Evolutionary conservation across 2,113 vertebrate species (phyloP), one percentile per base, ranked within the genome.

Genomic region (Tilapia sparmanii): DNA sequence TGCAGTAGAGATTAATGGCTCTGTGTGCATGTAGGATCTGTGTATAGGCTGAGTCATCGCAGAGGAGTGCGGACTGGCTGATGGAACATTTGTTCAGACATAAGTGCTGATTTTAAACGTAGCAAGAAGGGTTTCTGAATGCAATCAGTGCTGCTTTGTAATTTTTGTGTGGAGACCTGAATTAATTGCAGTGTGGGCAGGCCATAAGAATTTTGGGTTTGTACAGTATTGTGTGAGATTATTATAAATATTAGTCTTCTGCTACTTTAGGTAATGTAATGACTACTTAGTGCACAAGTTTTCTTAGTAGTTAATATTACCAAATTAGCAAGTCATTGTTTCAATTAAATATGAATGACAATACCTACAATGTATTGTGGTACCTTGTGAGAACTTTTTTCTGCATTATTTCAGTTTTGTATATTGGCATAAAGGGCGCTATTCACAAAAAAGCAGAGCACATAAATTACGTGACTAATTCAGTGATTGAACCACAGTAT

Each of bases 1-100:
- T 35, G 11, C 68, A 40, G 66, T 55, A 6, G 71, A 91, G 85
- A 92, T 91, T 50, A 94, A 93, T 90, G 88, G 80, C 80, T 91
- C 76, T 4, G 52, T 59, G 82, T 52, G 35, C 26, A 81, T 61
- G 18, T 35, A 61, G 80, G 73, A 88, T 86, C 55, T 88, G 24
- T 78, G 73, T 82, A 26, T 50, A 63, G 81, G 35, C 59, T 85
- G 88, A 89, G 82, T 87, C 91, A 92, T 81, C 53, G n/a, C 80
- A 35, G 55, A 80, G 80, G 31, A 89, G 61, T 42, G 33, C 29
- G 2, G 80, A 88, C 86, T 31, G 52, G 83, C n/a, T 86, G 83
- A 80, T 53, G 80, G 73, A 86, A 76, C 82, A 53, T 86, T 90
- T 86, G 81, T 71, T 90, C 63, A 90, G 84, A 88, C 71, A 53